Evolutionary conservation across 2,113 vertebrate species (phyloP), one percentile per base, ranked within the genome.

Genomic region (Peromyscus maniculatus): DNA sequence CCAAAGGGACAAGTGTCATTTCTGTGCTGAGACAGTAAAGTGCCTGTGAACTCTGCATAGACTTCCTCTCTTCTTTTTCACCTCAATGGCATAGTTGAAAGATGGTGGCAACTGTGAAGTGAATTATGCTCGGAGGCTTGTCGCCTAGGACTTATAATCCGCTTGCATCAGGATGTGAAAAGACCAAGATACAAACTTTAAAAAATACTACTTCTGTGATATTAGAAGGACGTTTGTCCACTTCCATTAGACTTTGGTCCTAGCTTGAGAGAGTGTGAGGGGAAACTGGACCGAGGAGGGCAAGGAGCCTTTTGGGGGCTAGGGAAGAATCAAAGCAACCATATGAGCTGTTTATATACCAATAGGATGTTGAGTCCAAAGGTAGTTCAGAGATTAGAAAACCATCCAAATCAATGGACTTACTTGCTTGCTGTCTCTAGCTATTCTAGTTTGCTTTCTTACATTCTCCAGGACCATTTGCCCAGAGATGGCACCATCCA

Each of bases 311-410:
- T 84, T n/a, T 59, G 26, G 5, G 2, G 22, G n/a, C 17, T 39
- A 52, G 3, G 57, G 7, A 43, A 31, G 13, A 43, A 84, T 57
- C 57, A 31, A 28, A 64, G n/a, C n/a, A 82, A 55, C 33, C 17
- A 64, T 57, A n/a, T 64, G 21, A 28, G 16, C 36, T 67, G 39
- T 49, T 24, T 74, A 16, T 8, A 21, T 67, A 31, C 16, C 52
- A 87, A 94, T 0, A 87, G 24, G 2, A 93, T 43, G 4, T 43
- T 80, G 67, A 94, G 91, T 26, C 12, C 75, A 95, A 97, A 91
- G 4, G 16, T 31, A 75, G 33, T 57, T 26, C n/a, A 83, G 64
- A 88, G 82, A 78, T 75, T 24, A 66, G 33, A 95, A 92, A 72
- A 36, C 7, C 1, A 13, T 8, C 13, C 36, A 31, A 57, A n/a